Evolutionary conservation across 2,113 vertebrate species (phyloP).

Genomic region (Entomyzon cyanotis): DNA sequence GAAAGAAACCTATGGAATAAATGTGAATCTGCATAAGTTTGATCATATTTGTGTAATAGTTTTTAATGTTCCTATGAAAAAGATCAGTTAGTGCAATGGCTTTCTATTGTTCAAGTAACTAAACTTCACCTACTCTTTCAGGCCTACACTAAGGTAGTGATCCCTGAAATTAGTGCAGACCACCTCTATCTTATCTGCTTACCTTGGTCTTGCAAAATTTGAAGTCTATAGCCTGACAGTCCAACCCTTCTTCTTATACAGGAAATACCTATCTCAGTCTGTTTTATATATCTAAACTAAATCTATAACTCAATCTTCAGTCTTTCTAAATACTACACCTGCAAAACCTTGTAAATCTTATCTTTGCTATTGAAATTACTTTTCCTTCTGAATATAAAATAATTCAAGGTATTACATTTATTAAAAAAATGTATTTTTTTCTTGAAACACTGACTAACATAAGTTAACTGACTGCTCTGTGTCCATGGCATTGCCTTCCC

Average conservation of each 20-base stretch:
- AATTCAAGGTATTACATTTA: neutral
- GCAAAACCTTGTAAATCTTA: neutral
- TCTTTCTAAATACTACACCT: neutral
- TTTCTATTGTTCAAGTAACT: neutral
- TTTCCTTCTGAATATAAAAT: neutral
- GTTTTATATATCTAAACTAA: neutral
- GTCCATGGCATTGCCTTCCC: neutral
- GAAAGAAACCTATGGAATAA: neutral
- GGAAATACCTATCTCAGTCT: neutral
- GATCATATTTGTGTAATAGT: neutral
- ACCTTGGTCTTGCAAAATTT: neutral
- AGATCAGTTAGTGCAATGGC: neutral
- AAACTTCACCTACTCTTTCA: neutral
- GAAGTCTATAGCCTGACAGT: neutral
- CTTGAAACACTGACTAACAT: neutral
- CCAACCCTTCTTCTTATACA: neutral
- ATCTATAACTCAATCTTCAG: neutral
- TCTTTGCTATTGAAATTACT: neutral
- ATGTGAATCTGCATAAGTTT: neutral
- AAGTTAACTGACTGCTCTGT: neutral
- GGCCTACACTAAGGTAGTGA: neutral
- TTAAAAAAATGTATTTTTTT: neutral
- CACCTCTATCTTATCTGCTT: neutral
- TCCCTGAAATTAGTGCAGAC: neutral
- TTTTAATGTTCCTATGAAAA: neutral